These are phyloP conservation scores for Eurystomus glaucurus DNA, from an alignment of 2,797 vertebrate genomes.

Conservation along the genomic window DNA sequence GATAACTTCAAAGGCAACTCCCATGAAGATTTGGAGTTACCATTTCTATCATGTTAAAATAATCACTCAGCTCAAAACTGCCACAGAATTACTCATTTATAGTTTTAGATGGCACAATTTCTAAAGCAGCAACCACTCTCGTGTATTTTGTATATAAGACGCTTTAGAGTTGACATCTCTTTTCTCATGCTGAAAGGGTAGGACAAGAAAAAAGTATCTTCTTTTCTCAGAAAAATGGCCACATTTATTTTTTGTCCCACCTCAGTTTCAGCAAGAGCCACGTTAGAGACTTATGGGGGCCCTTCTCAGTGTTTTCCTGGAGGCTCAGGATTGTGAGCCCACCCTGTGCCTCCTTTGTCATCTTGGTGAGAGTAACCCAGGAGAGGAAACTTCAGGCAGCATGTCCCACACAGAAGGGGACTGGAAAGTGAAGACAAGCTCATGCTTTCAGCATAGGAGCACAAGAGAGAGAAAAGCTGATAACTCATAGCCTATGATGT, in stretches of 20 bases:
- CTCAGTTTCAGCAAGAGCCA: neutral
- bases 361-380: neutral
- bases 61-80: neutral
- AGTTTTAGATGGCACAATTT: neutral
- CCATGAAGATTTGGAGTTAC: neutral
- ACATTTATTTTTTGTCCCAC: neutral
- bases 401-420: neutral
- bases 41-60: neutral
- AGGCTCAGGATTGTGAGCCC: neutral
- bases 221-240: neutral
- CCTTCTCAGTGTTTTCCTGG: neutral
- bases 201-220: neutral
- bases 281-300: fast-evolving
- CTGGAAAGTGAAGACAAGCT: neutral
- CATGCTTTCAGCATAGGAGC: neutral
- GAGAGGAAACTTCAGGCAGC: neutral
- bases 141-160: neutral
- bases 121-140: neutral
- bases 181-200: neutral
- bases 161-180: neutral
- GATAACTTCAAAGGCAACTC: neutral
- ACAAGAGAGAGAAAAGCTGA: neutral
- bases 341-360: neutral
- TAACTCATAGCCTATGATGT: neutral
- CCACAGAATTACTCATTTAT: neutral